These are phyloP conservation scores for Lophura nycthemera DNA, from an alignment of 2,113 vertebrate genomes.

Conservation along the genomic window DNA sequence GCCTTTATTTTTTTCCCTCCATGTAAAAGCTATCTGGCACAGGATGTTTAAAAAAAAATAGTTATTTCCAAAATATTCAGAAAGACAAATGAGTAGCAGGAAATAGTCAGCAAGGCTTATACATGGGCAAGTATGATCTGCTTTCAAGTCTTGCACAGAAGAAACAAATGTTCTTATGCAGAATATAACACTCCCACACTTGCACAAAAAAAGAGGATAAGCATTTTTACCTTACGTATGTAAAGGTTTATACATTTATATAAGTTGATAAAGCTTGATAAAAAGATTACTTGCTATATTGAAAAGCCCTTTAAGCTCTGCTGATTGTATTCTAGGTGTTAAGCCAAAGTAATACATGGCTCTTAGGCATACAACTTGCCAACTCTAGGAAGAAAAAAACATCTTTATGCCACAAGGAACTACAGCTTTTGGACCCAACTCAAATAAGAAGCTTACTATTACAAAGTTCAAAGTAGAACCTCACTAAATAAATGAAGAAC, in stretches of 20 bases:
- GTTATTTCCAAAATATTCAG: neutral
- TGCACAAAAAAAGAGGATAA: neutral
- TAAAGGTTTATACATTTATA: too few species aligned
- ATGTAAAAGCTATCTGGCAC: neutral
- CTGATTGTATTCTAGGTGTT: fast-evolving
- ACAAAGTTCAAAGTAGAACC: neutral
- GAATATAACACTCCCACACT: neutral
- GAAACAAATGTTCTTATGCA: neutral
- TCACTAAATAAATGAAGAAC: neutral
- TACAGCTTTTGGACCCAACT: neutral
- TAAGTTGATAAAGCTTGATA: neutral
- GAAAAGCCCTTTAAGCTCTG: neutral
- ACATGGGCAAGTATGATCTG: neutral
- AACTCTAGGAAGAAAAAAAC: fast-evolving
- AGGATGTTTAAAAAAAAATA: neutral
- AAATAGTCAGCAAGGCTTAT: neutral
- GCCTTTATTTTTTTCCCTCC: neutral
- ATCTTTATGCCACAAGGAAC: neutral
- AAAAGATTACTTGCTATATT: neutral
- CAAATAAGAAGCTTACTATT: neutral
- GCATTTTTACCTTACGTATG: fast-evolving
- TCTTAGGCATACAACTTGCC: neutral
- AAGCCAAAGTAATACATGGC: fast-evolving
- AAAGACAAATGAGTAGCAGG: neutral
- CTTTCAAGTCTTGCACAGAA: neutral